Percentiles rank a stretch among this genome's conserved stretches.
These are phyloP conservation scores for Betta splendens DNA, from an alignment of 2,797 vertebrate species.

Conservation along the genomic window DNA sequence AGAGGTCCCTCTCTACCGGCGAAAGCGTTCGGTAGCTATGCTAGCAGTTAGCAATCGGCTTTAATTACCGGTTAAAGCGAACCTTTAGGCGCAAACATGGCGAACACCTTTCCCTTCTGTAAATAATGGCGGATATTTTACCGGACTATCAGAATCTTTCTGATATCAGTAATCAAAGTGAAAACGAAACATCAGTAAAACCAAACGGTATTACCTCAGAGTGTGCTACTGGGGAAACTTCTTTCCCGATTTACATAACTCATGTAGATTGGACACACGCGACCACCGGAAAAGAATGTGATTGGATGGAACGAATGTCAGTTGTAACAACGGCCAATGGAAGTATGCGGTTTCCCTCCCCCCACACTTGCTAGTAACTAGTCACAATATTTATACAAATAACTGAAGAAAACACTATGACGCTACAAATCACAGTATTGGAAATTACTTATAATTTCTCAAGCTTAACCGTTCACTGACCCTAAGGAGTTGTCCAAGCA, in stretches of 20 bases:
- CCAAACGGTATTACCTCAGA: conserved; percentile 40
- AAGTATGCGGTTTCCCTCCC: background rate
- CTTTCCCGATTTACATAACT: conserved; percentile 67
- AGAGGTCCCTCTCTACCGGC: conserved; percentile 81
- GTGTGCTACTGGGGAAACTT: conserved; percentile 63
- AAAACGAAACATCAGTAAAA: conserved; percentile 49
- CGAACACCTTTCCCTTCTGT: conserved; percentile 11
- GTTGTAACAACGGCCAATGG: conserved; percentile 65
- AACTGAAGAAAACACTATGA: background rate
- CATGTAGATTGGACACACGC: conserved; percentile 38
- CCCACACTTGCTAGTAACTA: background rate
- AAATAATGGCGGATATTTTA: background rate
- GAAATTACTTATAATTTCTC: background rate
- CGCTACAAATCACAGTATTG: no score
- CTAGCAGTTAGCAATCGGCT: conserved; percentile 67
- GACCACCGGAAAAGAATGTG: conserved; percentile 39
- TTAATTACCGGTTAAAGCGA: conserved; percentile 55
- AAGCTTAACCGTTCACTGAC: background rate
- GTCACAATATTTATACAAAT: conserved; percentile 2
- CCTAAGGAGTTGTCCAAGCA: background rate
- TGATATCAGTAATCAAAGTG: conserved; percentile 9
- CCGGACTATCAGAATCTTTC: background rate
- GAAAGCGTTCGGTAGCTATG: conserved; percentile 59
- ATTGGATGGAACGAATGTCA: conserved; percentile 61
- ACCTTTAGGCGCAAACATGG: conserved; percentile 58